Conservation (phyloP, 1,140 invertebrate genomes). For the Gonioctena quinquepunctata region DNA sequence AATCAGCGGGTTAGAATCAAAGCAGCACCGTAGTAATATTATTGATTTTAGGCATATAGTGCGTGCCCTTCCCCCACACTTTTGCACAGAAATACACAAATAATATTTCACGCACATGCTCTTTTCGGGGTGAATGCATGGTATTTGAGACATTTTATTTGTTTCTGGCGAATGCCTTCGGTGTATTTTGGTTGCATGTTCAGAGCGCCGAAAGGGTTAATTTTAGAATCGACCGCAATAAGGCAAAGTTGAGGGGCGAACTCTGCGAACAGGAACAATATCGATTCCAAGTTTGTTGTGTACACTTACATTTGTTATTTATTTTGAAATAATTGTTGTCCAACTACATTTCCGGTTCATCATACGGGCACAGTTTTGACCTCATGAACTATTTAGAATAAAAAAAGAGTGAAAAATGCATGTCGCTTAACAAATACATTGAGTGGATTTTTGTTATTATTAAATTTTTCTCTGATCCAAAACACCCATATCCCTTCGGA, state of each 20-base stretch:
- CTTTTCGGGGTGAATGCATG: background rate
- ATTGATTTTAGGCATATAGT: slow-evolving; percentile 27
- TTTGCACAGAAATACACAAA: slow-evolving; percentile 11
- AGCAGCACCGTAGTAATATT: slow-evolving; percentile 22
- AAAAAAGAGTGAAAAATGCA: no score
- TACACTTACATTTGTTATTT: no score
- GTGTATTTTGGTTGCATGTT: background rate
- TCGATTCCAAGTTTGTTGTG: no score
- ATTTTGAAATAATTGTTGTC: no score
- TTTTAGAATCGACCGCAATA: background rate
- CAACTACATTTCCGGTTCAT: no score
- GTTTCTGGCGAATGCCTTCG: background rate
- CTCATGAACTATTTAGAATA: no score
- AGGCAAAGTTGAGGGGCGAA: background rate
- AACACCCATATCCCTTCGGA: no score
- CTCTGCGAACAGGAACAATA: background rate
- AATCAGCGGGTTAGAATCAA: slow-evolving; percentile 14
- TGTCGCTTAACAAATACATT: no score
- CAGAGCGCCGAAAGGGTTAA: background rate
- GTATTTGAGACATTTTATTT: background rate
- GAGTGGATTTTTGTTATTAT: no score
- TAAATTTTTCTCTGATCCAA: no score
- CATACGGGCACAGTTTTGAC: no score
- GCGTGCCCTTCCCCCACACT: slow-evolving; percentile 22
- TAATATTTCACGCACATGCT: slow-evolving; percentile 4